These are phyloP conservation scores for Tineola bisselliella DNA, from an alignment of 2,888 invertebrate species.

Conservation along the genomic window DNA sequence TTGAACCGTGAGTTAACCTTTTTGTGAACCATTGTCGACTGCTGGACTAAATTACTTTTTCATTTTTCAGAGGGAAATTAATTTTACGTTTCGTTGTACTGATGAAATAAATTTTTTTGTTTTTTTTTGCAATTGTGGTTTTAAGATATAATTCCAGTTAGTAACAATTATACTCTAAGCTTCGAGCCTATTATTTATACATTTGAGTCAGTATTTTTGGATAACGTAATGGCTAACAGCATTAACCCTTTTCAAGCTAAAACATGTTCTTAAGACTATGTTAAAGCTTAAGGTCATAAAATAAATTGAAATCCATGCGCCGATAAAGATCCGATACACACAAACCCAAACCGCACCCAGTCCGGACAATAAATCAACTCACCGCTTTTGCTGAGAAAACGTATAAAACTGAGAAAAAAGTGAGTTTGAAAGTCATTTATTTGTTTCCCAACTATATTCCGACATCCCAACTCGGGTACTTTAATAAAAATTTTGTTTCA, in stretches of 20 bases:
- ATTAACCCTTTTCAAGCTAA: slow-evolving; percentile 6
- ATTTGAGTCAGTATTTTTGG: neutral
- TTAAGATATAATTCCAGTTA: no score
- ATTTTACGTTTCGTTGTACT: neutral
- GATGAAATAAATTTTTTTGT: neutral
- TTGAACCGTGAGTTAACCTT: slow-evolving; percentile 20
- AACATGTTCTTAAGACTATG: slow-evolving; percentile 9
- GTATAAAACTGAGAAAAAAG: slow-evolving; percentile 47
- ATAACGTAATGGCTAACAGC: neutral
- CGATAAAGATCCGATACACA: slow-evolving; percentile 54
- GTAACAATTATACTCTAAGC: no score
- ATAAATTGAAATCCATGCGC: slow-evolving; percentile 59
- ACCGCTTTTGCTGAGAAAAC: slow-evolving; percentile 38
- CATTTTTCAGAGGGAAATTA: slow-evolving; percentile 20
- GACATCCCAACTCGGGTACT: slow-evolving; percentile 32
- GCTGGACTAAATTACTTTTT: slow-evolving; percentile 24
- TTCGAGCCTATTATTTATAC: no score
- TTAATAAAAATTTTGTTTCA: slow-evolving; percentile 44
- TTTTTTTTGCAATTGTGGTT: no score
- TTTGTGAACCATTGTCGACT: slow-evolving; percentile 22
- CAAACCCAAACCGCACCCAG: slow-evolving; percentile 18
- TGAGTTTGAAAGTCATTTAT: slow-evolving; percentile 51
- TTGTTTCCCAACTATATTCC: slow-evolving; percentile 62
- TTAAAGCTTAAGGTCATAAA: slow-evolving; percentile 32
- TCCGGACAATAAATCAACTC: slow-evolving; percentile 58